Evolutionary conservation across 2,797 vertebrate genomes (phyloP), one percentile per base, ranked within the genome.

Genomic region (Smutsia gigantea): DNA sequence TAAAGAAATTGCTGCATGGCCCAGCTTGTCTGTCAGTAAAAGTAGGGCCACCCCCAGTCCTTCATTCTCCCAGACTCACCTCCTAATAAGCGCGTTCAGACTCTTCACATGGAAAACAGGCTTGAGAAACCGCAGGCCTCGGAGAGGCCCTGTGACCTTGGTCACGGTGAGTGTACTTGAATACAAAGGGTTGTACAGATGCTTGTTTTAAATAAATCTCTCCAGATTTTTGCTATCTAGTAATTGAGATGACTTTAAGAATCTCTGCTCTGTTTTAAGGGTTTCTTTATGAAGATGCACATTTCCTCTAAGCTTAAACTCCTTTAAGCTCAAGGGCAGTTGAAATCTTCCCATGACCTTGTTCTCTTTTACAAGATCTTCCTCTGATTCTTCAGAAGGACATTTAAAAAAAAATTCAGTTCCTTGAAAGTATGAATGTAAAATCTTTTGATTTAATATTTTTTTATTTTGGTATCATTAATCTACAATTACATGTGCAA

Each of bases 391-490:
- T 37, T 94, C 42, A 64, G 49, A 87, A 61, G 69, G 34, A 75
- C 31, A 74, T 59, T 88, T 85, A 68, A 10, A 9, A 37, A 93
- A 86, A 69, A 78, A 63, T 66, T 31, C 29, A 64, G 17, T 79
- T 82, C 68, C 51, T 94, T 94, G 51, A 90, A 88, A 92, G n/a
- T 74, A 51, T 39, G 34, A 87, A 96, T 94, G 46, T 59, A 82
- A 75, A 81, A 39, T 94, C 9, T 61, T 78, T 25, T 59, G 7
- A 72, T 42, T 39, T 39, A 39, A 5, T 39, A 39, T 39, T n/a
- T n/a, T n/a, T n/a, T n/a, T n/a, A n/a, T n/a, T n/a, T n/a, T n/a
- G n/a, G n/a, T n/a, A n/a, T n/a, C n/a, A n/a, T n/a, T n/a, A n/a
- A n/a, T n/a, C n/a, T n/a, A n/a, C n/a, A n/a, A n/a, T n/a, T n/a